These are phyloP conservation scores for Rutpela maculata DNA, from an alignment of 2,888 invertebrate genomes.

Conservation along the genomic window DNA sequence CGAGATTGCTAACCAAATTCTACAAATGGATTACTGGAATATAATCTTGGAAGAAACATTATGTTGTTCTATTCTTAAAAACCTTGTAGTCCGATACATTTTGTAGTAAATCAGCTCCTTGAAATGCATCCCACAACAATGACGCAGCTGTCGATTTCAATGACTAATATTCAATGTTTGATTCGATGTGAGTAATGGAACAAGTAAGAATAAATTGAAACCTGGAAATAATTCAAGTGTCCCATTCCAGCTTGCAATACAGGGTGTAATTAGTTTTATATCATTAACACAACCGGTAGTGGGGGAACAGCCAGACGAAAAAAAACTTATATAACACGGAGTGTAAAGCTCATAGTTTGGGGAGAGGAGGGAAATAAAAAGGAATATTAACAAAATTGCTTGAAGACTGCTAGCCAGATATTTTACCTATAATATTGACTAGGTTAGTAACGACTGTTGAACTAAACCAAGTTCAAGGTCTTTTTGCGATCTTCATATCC, in stretches of 20 bases:
- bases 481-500: too few relatives aligned
- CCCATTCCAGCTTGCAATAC: background rate
- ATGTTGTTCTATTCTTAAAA: background rate
- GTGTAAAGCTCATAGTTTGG: too few relatives aligned
- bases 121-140: background rate
- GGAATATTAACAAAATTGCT: too few relatives aligned
- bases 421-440: too few relatives aligned
- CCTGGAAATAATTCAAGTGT: background rate
- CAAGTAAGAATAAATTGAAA: background rate
- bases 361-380: too few relatives aligned
- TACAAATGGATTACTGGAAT: constrained; percentile 12
- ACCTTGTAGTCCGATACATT: background rate
- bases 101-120: background rate
- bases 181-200: background rate
- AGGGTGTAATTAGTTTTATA: too few relatives aligned
- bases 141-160: background rate
- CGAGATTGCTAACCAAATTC: background rate
- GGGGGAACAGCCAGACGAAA: too few relatives aligned
- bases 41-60: constrained; percentile 9
- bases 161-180: background rate
- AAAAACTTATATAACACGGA: too few relatives aligned
- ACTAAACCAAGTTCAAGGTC: too few relatives aligned
- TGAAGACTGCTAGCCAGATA: too few relatives aligned
- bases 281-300: too few relatives aligned
- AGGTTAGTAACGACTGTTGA: too few relatives aligned